A percentile compares a stretch with the other conserved stretches of the same genome.
Conservation (phyloP, 2,113 vertebrate genomes). For the Vulpes vulpes region DNA sequence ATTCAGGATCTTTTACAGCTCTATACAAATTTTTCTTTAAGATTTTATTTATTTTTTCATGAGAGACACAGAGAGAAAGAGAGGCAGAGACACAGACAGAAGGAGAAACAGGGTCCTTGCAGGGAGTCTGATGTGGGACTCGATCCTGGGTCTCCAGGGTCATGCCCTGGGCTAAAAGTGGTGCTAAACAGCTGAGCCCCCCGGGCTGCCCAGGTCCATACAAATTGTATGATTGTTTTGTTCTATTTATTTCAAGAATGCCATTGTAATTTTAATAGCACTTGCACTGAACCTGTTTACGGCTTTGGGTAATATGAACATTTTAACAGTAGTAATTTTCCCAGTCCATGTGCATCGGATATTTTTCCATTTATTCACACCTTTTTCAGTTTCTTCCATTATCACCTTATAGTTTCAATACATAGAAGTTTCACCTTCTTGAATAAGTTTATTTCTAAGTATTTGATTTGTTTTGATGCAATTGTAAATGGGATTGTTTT, state of each 20-base stretch:
- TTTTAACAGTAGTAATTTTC: background rate
- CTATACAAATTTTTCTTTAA: background rate
- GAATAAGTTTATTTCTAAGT: no score
- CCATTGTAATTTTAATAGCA: background rate
- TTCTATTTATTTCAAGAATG: background rate
- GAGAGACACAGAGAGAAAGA: no score
- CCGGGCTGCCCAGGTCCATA: background rate
- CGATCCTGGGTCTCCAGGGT: no score
- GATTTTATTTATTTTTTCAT: no score
- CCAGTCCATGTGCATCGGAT: background rate
- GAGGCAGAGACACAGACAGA: no score
- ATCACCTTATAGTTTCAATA: background rate
- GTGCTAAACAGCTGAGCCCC: no score
- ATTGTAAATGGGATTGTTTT: no score
- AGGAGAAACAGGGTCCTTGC: no score
- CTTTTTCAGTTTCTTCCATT: background rate
- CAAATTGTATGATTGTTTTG: background rate
- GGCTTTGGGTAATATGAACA: background rate
- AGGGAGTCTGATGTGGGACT: no score
- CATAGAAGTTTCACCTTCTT: no score
- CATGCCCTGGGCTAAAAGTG: no score
- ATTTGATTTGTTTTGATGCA: no score
- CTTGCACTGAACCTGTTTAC: background rate
- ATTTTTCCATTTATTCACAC: background rate
- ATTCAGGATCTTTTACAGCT: background rate